A percentile compares a stretch with the other conserved stretches of the same genome.
These are phyloP conservation scores for Brenthis daphne DNA, from an alignment of 2,888 invertebrate species.

Conservation along the genomic window DNA sequence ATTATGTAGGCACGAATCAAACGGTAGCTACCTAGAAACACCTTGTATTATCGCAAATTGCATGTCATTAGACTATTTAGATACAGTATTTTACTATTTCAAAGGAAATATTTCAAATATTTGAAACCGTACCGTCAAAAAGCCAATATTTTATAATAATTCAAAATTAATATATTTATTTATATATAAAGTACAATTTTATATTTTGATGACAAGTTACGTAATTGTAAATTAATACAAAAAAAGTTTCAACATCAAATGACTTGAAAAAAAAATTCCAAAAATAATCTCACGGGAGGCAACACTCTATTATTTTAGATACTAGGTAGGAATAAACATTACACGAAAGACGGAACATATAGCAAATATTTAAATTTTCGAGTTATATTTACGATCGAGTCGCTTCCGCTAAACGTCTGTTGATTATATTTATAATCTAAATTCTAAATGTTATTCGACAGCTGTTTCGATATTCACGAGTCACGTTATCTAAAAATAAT, in stretches of 20 bases:
- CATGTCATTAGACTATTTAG: conserved; percentile 24
- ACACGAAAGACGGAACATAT: background rate
- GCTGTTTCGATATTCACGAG: conserved; percentile 9
- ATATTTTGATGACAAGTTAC: background rate
- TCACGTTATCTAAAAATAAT: background rate
- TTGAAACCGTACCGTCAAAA: background rate
- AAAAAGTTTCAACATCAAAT: background rate
- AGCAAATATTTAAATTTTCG: conserved; percentile 21
- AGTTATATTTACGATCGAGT: conserved; percentile 15
- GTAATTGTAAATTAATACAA: background rate
- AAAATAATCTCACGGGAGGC: conserved; percentile 20
- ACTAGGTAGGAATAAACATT: background rate
- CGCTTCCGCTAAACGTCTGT: conserved; percentile 22
- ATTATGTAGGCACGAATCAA: background rate
- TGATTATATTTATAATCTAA: conserved; percentile 7
- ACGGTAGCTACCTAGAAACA: conserved; percentile 27
- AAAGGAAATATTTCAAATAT: conserved; percentile 1
- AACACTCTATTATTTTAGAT: conserved; percentile 1
- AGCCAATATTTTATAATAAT: too few relatives aligned
- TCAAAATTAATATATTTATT: too few relatives aligned
- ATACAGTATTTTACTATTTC: conserved; percentile 4
- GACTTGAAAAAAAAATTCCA: background rate
- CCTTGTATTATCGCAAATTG: conserved; percentile 6
- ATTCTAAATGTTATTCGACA: conserved; percentile 10
- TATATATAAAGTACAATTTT: background rate